Base-by-base conservation (phyloP, 2,113 vertebrate species). In the Cheirogaleus medius region DNA sequence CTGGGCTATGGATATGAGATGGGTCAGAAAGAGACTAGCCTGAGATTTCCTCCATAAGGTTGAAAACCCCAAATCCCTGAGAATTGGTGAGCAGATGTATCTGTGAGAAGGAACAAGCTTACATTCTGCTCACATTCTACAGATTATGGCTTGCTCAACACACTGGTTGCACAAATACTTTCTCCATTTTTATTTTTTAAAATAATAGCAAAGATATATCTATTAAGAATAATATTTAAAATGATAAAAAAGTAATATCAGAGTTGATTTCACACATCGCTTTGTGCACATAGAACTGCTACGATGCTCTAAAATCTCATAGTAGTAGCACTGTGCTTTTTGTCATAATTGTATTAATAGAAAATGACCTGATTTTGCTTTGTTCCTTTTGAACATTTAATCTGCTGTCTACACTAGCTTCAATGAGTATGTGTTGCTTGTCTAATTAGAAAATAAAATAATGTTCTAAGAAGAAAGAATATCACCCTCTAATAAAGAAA, bases 321-420 rank as follows among this genome's bases (percentile, higher is more conserved):
- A 56, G 17, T 81, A 68, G 21, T 85, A 85, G 42, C 21, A 54
- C 27, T 83, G 64, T 66, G 77, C 7, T 90, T 74, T 56, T 86
- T 73, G 34, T 18, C 37, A 63, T 32, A n/a, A 7, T 66, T 12
- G 20, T 8, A 20, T 12, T 52, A 73, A 84, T 68, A 88, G 60
- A 81, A 90, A 96, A 92, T 92, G 37, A 77, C 10, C 32, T 39
- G 20, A 52, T 76, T 94, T 63, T n/a, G 49, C 49, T 91, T 71
- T 78, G 39, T 71, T 58, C n/a, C 42, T 88, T 95, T 85, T 81
- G 47, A 44, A 25, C 8, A 58, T 47, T 78, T 49, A 42, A 73
- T 91, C 15, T 23, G 3, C 69, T 90, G 78, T 94, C 63, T 66
- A 3, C 9, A 88, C 7, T 23, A 81, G 29, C 6, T 60, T 80